Conservation (phyloP, 2,113 vertebrate genomes). For the Gymnorhina tibicen region DNA sequence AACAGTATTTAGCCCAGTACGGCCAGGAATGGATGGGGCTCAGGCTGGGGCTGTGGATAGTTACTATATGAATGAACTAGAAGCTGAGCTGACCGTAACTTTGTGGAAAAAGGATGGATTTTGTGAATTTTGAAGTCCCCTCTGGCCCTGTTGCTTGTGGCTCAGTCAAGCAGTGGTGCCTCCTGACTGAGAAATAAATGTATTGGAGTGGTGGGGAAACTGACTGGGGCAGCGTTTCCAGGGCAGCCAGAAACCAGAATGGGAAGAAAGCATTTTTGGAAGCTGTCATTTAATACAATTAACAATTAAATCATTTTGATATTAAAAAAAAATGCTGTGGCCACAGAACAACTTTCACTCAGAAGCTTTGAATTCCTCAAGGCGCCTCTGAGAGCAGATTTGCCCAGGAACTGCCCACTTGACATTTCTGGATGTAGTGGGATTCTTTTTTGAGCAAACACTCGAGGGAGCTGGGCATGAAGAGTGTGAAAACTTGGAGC, state of each 20-base stretch:
- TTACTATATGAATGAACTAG: not conserved
- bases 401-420: constrained; percentile 27
- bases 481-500: not conserved
- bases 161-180: not conserved
- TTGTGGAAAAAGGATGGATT: not conserved
- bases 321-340: not conserved
- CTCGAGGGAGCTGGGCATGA: not conserved
- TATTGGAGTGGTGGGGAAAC: not conserved
- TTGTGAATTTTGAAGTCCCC: not conserved
- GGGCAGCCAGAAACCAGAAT: not conserved
- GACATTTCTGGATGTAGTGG: not conserved
- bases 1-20: not conserved
- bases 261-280: not conserved
- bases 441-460: constrained; percentile 16
- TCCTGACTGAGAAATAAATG: not conserved
- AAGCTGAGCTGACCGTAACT: not conserved
- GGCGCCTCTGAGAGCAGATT: constrained; percentile 15
- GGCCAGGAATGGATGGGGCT: not conserved
- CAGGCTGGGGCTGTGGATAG: not conserved
- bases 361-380: constrained; percentile 7
- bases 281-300: not conserved
- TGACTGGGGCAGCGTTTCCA: not conserved
- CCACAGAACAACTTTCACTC: not conserved
- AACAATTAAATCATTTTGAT: not conserved
- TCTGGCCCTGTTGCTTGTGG: not conserved